Base-by-base conservation (phyloP, 64 coral and sea anemone species). In the Actinia equina region DNA sequence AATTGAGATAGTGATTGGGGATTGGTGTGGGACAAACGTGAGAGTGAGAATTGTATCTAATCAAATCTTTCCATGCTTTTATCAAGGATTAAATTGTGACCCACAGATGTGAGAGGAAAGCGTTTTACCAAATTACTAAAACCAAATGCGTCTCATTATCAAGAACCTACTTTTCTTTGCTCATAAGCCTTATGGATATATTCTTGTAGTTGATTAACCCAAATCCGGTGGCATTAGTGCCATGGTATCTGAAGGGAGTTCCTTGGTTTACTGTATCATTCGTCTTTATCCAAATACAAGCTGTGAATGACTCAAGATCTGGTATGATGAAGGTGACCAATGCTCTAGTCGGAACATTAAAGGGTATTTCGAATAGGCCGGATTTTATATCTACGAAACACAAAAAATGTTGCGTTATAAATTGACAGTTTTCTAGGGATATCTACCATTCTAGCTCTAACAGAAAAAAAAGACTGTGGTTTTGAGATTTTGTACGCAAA, bases 171-270 rank as follows among this genome's bases (percentile, higher is more conserved):
- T 26, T 52, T 49, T 51, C 22, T 51, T 82, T 51, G 44, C 23
- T 44, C 17, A 82, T 22, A 6, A 82, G 22, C 19, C 44, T 82
- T 43, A 82, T 82, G 19, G 17, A 2, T 4, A 82, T n/a, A 12
- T 82, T 82, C 23, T 57, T 51, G 53, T 82, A 82, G 14, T 82
- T 82, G 8, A 82, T n/a, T 19, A 82, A 52, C 7, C 45, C 44
- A 57, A 82, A 82, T 23, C 80, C 80, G 17, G 80, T 82, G 2
- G 19, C n/a, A n/a, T n/a, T n/a, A n/a, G n/a, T n/a, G n/a, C n/a
- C n/a, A n/a, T n/a, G n/a, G n/a, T n/a, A n/a, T 57, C 4, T 51
- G 14, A 82, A 82, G 44, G 43, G 17, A 3, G 80, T 82, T 20
- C 80, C 80, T 57, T 51, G 15, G 22, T 52, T 82, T 13, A 27